Percentiles rank a stretch among this genome's conserved stretches.
Evolutionary conservation across 1,140 invertebrate genomes (phyloP).

Genomic region (Anastrepha obliqua): DNA sequence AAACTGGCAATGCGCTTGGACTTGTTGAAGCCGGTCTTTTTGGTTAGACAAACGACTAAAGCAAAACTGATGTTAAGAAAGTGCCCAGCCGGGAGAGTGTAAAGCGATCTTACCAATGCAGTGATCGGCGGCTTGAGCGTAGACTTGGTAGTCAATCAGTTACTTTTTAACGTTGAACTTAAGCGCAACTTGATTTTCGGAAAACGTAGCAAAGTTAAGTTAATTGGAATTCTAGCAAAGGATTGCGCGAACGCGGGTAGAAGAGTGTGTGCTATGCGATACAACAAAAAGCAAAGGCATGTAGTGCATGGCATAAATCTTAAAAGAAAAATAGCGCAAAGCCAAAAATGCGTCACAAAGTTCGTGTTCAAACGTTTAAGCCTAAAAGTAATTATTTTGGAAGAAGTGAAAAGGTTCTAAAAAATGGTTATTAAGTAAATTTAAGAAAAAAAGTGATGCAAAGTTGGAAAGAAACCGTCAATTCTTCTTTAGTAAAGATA

Average conservation of each 20-base stretch:
- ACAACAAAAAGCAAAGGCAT: not conserved
- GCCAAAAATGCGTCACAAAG: not conserved
- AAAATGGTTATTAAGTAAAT: not conserved
- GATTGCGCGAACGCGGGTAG: conserved; percentile 41
- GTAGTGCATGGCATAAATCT: conserved; percentile 24
- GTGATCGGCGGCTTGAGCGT: conserved; percentile 17
- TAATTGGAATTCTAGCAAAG: not conserved
- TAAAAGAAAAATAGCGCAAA: not conserved
- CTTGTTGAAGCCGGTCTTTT: conserved; percentile 43
- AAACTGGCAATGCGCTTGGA: conserved; percentile 14
- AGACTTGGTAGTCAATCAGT: conserved; percentile 23
- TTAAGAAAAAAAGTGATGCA: not conserved
- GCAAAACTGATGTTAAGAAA: conserved; percentile 46
- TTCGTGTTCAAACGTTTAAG: conserved; percentile 16
- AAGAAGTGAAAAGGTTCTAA: not conserved
- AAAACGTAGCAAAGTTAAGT: not conserved
- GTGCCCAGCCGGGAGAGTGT: not conserved
- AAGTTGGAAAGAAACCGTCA: not conserved
- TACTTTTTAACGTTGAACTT: conserved; percentile 52
- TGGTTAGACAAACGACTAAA: not conserved
- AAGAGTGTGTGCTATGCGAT: not conserved
- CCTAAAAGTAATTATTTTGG: conserved; percentile 11
- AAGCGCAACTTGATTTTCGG: conserved; percentile 45
- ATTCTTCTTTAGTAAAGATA: not conserved
- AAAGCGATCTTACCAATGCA: conserved; percentile 39